Percentiles rank a stretch among this genome's conserved stretches.
These are phyloP conservation scores for Rana temporaria DNA, from an alignment of 2,113 vertebrate species.

Conservation along the genomic window DNA sequence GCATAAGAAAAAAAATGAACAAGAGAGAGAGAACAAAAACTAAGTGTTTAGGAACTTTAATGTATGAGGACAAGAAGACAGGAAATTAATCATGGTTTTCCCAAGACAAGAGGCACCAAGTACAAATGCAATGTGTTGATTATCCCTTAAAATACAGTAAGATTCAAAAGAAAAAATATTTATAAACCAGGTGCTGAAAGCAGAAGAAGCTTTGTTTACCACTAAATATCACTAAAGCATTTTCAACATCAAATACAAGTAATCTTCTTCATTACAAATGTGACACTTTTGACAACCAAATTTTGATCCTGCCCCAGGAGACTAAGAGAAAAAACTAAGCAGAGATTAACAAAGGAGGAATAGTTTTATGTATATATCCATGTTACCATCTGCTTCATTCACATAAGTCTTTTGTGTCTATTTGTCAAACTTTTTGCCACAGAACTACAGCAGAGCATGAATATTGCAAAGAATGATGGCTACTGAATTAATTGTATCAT, in stretches of 20 bases:
- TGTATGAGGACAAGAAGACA: no score
- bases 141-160: no score
- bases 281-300: slow-evolving; percentile 38
- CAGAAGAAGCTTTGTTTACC: slow-evolving; percentile 7
- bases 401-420: slow-evolving; percentile 8
- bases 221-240: slow-evolving; percentile 18
- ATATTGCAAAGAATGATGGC: no score
- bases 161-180: neutral
- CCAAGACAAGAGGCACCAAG: no score
- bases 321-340: slow-evolving; percentile 4
- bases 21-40: no score
- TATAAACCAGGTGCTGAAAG: neutral
- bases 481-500: no score
- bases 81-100: no score
- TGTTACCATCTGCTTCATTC: slow-evolving; percentile 32
- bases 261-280: slow-evolving; percentile 38
- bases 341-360: slow-evolving; percentile 14
- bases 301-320: slow-evolving; percentile 44
- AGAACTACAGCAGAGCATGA: neutral
- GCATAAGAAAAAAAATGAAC: no score
- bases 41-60: no score
- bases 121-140: no score
- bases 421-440: slow-evolving; percentile 11
- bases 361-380: slow-evolving; percentile 25
- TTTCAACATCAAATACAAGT: slow-evolving; percentile 28